Conservation (phyloP, 2,113 vertebrate genomes). For the Indicator maculatus region DNA sequence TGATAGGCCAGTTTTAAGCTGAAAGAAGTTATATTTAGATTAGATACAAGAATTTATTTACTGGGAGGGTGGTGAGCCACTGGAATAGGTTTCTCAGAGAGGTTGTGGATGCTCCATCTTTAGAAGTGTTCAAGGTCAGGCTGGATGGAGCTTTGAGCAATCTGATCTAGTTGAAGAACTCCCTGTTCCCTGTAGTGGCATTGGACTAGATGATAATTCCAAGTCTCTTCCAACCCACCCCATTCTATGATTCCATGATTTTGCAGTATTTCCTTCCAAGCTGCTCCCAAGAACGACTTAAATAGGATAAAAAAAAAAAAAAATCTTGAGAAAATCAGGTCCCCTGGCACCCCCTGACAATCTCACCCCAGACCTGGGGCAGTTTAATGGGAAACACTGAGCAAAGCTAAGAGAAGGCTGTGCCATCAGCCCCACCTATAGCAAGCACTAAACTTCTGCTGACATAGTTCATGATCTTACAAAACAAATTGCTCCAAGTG, state of each 20-base stretch:
- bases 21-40: neutral
- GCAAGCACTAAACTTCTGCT: constrained; percentile 32
- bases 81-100: neutral
- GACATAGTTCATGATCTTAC: constrained; percentile 55
- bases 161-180: neutral
- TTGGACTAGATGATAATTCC: neutral
- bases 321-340: neutral
- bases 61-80: neutral
- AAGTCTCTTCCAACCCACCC: neutral
- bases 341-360: neutral
- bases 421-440: neutral
- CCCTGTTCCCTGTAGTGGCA: neutral
- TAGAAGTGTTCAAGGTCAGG: neutral
- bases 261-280: neutral
- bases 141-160: neutral
- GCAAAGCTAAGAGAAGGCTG: neutral
- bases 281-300: neutral
- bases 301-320: neutral
- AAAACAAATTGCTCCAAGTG: constrained; percentile 60
- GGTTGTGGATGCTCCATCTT: neutral
- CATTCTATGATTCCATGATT: neutral
- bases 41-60: neutral
- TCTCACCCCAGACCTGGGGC: neutral
- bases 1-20: neutral
- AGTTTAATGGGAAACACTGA: neutral